Base-by-base conservation (phyloP, 2,797 vertebrate species). In the Megaceryle alcyon region DNA sequence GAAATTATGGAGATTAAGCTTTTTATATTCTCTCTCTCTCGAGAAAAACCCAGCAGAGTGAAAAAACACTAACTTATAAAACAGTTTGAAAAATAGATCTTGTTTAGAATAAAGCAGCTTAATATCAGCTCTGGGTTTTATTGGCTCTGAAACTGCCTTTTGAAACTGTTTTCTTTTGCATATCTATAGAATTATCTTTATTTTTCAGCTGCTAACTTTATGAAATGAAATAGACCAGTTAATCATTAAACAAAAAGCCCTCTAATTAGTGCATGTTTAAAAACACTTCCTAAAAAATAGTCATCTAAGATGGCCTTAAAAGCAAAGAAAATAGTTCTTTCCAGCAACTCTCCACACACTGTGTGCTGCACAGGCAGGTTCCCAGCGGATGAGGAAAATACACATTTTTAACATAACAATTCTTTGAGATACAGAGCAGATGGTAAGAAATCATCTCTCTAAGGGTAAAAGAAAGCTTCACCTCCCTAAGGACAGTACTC, bases 401-500 rank as follows among this genome's bases (percentile, higher is more conserved):
- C 86, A 90, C 59, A 7, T 86, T 91, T 92, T 91, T 93, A 94
- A 85, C 94, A 92, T 90, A 65, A 31, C 26, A 41, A 31, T 77
- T 93, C 90, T 92, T 59, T 87, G 94, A 97, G 69, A 90, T 82
- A 59, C 35, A 44, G 92, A 97, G 33, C 96, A 97, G 96, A 97
- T 97, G 97, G 92, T 77, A 90, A 72, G 73, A 94, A 94, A 96
- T 92, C 80, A 80, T 83, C 75, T 76, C 77, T 91, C 92, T 80
- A 35, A 7, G 83, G 66, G 78, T 80, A 92, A 96, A 87, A 86
- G 44, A 96, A 96, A 94, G 78, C 79, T 88, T 43, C 48, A 63
- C 46, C 46, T 92, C 94, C 94, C 92, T 26, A 70, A 90, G 93
- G 87, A 95, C 4, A 12, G 12, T 35, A 21, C 35, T 71, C 21